Evolutionary conservation across 1,140 invertebrate species (phyloP), one percentile per base, ranked within the genome.

Genomic region (Arion vulgaris): DNA sequence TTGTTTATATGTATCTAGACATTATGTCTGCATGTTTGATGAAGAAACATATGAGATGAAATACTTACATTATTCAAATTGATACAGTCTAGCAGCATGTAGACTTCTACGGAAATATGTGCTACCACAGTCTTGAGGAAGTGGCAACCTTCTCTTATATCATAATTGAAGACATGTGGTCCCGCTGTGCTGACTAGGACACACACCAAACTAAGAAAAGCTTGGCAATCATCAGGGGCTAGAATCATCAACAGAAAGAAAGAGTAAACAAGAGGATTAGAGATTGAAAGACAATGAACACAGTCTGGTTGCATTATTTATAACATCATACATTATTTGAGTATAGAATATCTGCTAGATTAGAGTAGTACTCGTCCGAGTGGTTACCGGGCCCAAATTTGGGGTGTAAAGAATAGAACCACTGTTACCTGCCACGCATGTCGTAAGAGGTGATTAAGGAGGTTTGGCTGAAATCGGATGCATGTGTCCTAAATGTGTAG

Each of bases 171-270:
- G 17, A 81, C 28, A 5, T 69, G 66, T 32, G 49, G 11, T 23
- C 80, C 80, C 0, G 45, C 69, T 15, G 69, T 28, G 45, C 34
- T 74, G 38, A 81, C 80, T 28, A 81, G 49, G 28, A 45, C 80
- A 51, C 49, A 36, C n/a, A 74, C 69, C 23, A 81, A 62, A 32
- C 15, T 17, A 11, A 81, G 45, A 15, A 81, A 19, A 53, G 32
- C 51, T 26, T 81, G 69, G 36, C 71, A 39, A 38, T 81, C 69
- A 23, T 81, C 80, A n/a, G 80, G 80, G 34, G 28, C 80, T 81
- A 26, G 19, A 36, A 36, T 57, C 53, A 57, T 19, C 17, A 75
- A 72, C 23, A 41, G 23, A 41, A 7, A n/a, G n/a, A n/a, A 26
- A 34, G 23, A 72, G 2, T 26, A 72, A 72, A 72, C 36, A 72